Percentiles rank a stretch among this genome's conserved stretches.
Conservation (phyloP, 2,797 vertebrate genomes). For the Ptychadena robeensis region DNA sequence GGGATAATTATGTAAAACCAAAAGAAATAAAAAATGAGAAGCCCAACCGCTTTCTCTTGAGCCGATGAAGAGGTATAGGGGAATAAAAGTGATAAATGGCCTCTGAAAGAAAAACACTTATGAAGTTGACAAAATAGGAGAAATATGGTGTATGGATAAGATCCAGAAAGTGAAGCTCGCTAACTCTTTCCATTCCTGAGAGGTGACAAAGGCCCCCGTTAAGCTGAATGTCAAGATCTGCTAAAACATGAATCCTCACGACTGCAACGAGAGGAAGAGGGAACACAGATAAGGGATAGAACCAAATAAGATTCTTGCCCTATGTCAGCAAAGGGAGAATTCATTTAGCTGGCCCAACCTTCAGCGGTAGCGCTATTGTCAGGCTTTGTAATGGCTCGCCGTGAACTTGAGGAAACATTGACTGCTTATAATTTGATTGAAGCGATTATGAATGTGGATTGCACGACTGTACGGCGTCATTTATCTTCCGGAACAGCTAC, state of each 20-base stretch:
- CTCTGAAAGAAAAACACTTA: conserved; percentile 53
- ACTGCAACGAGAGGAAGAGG: conserved; percentile 59
- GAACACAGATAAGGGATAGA: conserved; percentile 48
- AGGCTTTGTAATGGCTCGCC: conserved; percentile 68
- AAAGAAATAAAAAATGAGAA: background rate
- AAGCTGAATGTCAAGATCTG: conserved; percentile 61
- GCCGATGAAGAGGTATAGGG: conserved; percentile 17
- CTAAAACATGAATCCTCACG: conserved; percentile 64
- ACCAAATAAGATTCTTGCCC: conserved; percentile 63
- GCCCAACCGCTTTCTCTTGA: background rate
- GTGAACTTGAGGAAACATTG: conserved; percentile 72
- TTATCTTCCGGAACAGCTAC: conserved; percentile 72
- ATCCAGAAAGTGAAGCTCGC: background rate
- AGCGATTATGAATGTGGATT: conserved; percentile 69
- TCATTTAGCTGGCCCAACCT: conserved; percentile 59
- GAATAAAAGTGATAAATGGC: conserved; percentile 14
- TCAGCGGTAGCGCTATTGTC: conserved; percentile 57
- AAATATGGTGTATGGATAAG: conserved; percentile 43
- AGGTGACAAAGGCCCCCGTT: conserved; percentile 41
- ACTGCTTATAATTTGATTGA: conserved; percentile 70
- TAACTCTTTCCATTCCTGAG: conserved; percentile 45
- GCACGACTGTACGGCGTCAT: conserved; percentile 69
- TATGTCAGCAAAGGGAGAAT: conserved; percentile 54
- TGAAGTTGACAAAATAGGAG: conserved; percentile 54
- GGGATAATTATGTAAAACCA: background rate